Evolutionary conservation across 2,888 invertebrate genomes (phyloP).

Genomic region (Nomada hirtipes): DNA sequence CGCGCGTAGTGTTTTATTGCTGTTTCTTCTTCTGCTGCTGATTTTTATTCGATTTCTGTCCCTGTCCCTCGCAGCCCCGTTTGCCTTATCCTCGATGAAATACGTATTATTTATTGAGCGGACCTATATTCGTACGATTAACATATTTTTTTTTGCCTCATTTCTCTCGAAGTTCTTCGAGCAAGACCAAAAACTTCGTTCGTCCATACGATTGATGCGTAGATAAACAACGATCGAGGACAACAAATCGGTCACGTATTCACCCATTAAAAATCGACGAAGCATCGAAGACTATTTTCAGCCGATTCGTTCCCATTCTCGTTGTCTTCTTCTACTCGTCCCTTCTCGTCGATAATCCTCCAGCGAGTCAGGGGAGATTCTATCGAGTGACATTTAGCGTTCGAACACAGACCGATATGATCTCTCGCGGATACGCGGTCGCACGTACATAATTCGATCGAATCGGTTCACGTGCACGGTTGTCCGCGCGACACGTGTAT

Average conservation of each 20-base stretch:
- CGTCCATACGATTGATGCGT: too few relatives aligned
- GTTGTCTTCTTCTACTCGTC: too few relatives aligned
- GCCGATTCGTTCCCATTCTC: neutral
- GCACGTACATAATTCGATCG: conserved; percentile 17
- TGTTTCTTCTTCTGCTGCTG: too few relatives aligned
- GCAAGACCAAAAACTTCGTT: conserved; percentile 25
- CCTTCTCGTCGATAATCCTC: neutral
- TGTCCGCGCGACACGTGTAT: conserved; percentile 26
- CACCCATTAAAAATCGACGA: neutral
- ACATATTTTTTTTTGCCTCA: conserved; percentile 14
- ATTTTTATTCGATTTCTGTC: too few relatives aligned
- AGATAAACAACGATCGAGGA: too few relatives aligned
- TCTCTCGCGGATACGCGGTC: conserved; percentile 11
- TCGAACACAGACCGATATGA: conserved; percentile 42
- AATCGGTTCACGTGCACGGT: conserved; percentile 32
- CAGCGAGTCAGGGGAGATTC: conserved; percentile 15
- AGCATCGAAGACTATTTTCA: neutral
- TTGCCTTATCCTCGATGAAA: too few relatives aligned
- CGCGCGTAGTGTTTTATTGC: neutral
- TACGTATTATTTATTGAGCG: too few relatives aligned
- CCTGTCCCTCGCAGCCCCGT: too few relatives aligned
- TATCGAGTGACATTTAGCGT: conserved; percentile 57
- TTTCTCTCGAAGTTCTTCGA: neutral
- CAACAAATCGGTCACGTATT: neutral
- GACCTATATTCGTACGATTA: neutral